These are phyloP conservation scores for Melanerpes aurifrons DNA, from an alignment of 2,113 vertebrate species.

Conservation along the genomic window DNA sequence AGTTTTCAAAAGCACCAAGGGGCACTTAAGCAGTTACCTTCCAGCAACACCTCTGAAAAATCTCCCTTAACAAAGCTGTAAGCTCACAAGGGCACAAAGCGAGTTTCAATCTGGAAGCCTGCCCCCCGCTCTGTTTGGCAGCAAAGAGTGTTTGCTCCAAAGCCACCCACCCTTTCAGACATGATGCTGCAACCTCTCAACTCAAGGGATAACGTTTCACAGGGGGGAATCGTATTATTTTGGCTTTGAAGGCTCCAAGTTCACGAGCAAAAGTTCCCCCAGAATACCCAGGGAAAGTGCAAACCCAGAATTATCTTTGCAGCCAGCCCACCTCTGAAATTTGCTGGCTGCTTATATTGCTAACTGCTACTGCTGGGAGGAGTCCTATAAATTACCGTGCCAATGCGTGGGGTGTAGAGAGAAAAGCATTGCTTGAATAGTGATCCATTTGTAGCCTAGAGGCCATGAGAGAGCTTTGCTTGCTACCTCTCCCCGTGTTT, in stretches of 20 bases:
- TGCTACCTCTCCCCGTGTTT: slow-evolving; percentile 4
- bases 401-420: background rate
- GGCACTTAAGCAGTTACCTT: slow-evolving; percentile 14
- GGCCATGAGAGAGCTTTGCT: background rate
- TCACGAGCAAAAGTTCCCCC: background rate
- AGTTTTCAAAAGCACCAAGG: slow-evolving; percentile 15
- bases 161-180: slow-evolving; percentile 28
- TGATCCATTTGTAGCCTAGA: background rate
- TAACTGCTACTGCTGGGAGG: slow-evolving; percentile 1
- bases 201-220: background rate
- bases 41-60: slow-evolving; percentile 30
- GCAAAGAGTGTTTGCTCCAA: background rate
- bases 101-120: background rate
- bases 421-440: background rate
- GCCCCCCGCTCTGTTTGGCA: background rate
- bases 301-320: slow-evolving; percentile 14
- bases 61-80: background rate
- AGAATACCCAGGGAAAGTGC: background rate
- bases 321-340: slow-evolving; percentile 7
- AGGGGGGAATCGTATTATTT: slow-evolving; percentile 43
- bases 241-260: background rate
- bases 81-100: background rate
- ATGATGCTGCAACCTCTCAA: background rate
- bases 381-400: slow-evolving; percentile 17
- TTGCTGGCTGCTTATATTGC: slow-evolving; percentile 23